Evolutionary conservation across 2,113 vertebrate species (phyloP).

Genomic region (Melospiza georgiana): DNA sequence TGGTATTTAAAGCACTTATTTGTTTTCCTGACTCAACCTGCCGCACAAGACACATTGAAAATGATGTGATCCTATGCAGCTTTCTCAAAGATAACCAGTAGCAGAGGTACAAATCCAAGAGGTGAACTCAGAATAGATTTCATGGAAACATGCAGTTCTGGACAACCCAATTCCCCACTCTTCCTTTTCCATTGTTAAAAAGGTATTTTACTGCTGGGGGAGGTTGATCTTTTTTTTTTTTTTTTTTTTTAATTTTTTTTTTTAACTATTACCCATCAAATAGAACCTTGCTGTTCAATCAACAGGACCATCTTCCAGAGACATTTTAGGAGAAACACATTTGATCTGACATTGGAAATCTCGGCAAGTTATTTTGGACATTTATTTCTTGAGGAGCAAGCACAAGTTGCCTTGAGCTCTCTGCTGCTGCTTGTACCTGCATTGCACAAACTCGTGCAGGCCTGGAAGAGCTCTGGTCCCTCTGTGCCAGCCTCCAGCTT

Average conservation of each 20-base stretch:
- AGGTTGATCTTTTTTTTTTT: not conserved
- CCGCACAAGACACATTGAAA: not conserved
- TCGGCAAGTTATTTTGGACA: not conserved
- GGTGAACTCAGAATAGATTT: not conserved
- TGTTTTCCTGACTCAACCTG: not conserved
- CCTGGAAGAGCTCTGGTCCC: not conserved
- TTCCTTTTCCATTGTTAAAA: not conserved
- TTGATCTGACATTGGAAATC: not conserved
- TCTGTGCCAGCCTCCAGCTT: not conserved
- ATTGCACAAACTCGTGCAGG: rapidly evolving
- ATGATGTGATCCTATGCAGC: not conserved
- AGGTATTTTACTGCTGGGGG: not conserved
- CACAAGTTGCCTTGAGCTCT: not conserved
- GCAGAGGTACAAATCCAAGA: not conserved
- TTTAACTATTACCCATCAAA: not conserved
- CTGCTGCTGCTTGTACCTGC: not conserved
- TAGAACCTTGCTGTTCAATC: not conserved
- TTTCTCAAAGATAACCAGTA: not conserved
- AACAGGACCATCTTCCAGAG: not conserved
- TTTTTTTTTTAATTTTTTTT: not conserved
- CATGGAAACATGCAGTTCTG: not conserved
- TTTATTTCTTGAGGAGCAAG: not conserved
- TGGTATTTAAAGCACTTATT: not conserved
- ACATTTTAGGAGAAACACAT: not conserved
- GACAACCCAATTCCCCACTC: rapidly evolving